phyloP scores from a whole-genome alignment of 2,113 vertebrate species.

The Gavialis gangeticus region DNA sequence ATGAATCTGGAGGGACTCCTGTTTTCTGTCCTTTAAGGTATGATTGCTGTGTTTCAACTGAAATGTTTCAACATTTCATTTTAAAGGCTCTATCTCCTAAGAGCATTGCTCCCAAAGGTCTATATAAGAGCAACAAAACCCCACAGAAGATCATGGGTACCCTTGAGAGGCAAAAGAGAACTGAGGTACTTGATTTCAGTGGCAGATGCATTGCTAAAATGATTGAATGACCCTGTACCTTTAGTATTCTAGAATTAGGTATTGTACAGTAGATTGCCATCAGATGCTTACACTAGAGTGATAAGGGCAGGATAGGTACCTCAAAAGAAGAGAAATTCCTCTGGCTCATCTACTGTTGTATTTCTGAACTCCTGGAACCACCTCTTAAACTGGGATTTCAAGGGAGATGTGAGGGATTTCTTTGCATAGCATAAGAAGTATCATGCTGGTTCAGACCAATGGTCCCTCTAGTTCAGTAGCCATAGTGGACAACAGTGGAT shows the following conservation, averaged over 20 bases:
- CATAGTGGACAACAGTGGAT: too few relatives aligned
- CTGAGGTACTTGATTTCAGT: neutral
- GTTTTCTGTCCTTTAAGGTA: constrained; percentile 48
- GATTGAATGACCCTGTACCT: neutral
- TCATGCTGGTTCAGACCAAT: too few relatives aligned
- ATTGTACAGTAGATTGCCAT: neutral
- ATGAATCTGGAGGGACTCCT: constrained; percentile 35
- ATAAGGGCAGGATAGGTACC: neutral
- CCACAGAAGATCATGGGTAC: neutral
- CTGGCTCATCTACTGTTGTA: neutral
- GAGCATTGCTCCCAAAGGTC: neutral
- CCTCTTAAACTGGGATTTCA: neutral
- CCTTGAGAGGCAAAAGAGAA: neutral
- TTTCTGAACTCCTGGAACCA: neutral
- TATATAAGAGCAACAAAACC: neutral
- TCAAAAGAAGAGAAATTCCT: neutral
- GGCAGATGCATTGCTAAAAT: neutral
- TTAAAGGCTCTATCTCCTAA: neutral
- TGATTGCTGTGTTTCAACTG: constrained; percentile 24
- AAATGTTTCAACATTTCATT: neutral
- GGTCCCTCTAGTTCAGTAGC: too few relatives aligned
- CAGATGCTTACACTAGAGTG: neutral
- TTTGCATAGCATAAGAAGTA: too few relatives aligned
- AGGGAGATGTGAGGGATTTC: neutral
- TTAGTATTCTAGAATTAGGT: neutral